phyloP scores from a whole-genome alignment of 2,797 vertebrate species.

The Crypturellus tataupa region DNA sequence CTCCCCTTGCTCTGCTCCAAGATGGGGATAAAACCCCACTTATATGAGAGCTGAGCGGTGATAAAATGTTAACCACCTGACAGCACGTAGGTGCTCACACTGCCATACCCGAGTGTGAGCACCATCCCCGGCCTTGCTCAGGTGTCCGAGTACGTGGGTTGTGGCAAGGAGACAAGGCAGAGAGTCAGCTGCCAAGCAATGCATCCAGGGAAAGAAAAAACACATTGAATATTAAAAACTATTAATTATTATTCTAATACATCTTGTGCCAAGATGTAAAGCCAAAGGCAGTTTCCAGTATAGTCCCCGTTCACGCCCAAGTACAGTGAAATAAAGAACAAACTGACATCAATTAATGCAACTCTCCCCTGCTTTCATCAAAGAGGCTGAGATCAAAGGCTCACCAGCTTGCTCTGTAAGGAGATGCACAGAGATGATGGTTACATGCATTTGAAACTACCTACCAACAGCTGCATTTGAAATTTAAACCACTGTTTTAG shows the following conservation, averaged over 20 bases:
- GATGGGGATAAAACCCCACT: not conserved
- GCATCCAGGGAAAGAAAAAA: not conserved
- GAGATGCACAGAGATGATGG: rapidly evolving
- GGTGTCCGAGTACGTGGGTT: rapidly evolving
- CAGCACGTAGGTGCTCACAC: too few relatives aligned
- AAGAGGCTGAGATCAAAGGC: not conserved
- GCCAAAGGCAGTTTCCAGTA: not conserved
- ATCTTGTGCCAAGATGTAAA: not conserved
- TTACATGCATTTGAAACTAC: not conserved
- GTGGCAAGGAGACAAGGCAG: not conserved
- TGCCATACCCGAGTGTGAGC: not conserved
- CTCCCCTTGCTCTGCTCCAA: slow-evolving; percentile 22
- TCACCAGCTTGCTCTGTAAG: not conserved
- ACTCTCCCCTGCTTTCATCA: not conserved
- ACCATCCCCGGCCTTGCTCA: not conserved
- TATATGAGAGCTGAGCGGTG: not conserved
- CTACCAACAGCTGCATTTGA: rapidly evolving
- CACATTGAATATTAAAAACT: not conserved
- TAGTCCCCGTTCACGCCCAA: not conserved
- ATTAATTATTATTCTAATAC: not conserved
- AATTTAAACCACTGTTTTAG: not conserved
- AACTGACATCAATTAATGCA: not conserved
- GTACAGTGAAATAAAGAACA: not conserved
- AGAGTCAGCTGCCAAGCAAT: not conserved
- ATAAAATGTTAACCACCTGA: slow-evolving; percentile 13